Base-by-base conservation (phyloP, 2,113 vertebrate genomes). In the Bubo scandiacus region DNA sequence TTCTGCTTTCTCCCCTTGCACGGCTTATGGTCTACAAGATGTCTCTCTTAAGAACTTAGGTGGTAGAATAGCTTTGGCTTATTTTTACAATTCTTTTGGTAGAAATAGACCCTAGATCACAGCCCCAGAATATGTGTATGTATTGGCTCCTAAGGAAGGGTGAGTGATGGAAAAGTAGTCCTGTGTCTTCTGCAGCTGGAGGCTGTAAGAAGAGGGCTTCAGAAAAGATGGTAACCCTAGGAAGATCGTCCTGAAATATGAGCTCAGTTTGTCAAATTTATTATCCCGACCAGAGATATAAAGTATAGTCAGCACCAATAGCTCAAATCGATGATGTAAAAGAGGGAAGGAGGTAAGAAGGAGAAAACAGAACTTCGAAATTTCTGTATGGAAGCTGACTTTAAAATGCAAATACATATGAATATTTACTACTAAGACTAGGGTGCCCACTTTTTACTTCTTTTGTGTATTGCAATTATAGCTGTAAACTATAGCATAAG, bases 311-410 rank as follows among this genome's bases (percentile, higher is more conserved):
- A 23, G 49, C 49, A 80, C 34, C 43, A 81, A 30, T 18, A 75
- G 14, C 6, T 54, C 36, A 65, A 70, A 73, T 2, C 0, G 0
- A 6, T 63, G 45, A 52, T 32, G 19, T 66, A 65, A 74, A 54
- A 65, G 27, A 22, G 8, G 9, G 59, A 71, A 92, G 12, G 19
- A 11, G 13, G 36, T 61, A 92, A 89, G 62, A n/a, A 61, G 38
- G 26, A 74, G n/a, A 51, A 74, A 85, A 65, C 25, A 51, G 23
- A 86, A 59, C 13, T 38, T 54, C 54, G 12, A 55, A 10, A 47
- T 66, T 75, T 68, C 42, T 62, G 21, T 0, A 25, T 40, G 7
- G 6, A 77, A 83, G 5, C 6, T 72, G 40, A 74, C 55, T 74
- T 66, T 54, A 84, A 85, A 81, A 75, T 38, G 23, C 3, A 45